phyloP scores from a whole-genome alignment of 2,113 vertebrate species.

The Hippocampus guttulatus region DNA sequence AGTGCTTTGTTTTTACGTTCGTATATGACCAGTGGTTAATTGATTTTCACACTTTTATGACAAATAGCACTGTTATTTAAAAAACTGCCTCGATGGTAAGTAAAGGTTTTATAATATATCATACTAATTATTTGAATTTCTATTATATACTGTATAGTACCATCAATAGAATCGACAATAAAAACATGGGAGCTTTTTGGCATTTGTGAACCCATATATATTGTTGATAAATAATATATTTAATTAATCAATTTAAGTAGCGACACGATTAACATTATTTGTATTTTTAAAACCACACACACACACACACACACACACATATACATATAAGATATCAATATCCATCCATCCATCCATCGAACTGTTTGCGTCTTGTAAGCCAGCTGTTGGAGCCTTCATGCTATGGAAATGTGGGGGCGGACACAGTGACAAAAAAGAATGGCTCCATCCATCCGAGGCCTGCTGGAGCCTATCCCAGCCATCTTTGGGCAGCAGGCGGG shows the following conservation, averaged over 20 bases:
- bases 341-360: constrained; percentile 41
- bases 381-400: constrained; percentile 69
- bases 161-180: neutral
- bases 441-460: neutral
- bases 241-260: too few species aligned
- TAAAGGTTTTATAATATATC: neutral
- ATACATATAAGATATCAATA: too few species aligned
- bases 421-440: neutral
- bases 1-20: neutral
- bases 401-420: constrained; percentile 50
- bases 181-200: too few species aligned
- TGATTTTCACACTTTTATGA: neutral
- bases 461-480: too few species aligned
- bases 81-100: neutral
- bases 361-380: constrained; percentile 72
- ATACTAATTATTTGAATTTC: neutral
- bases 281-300: too few species aligned
- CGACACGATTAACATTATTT: too few species aligned
- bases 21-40: neutral
- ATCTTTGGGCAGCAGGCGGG: too few species aligned
- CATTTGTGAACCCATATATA: too few species aligned
- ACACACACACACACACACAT: too few species aligned
- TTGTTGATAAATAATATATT: too few species aligned
- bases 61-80: neutral
- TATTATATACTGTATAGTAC: neutral